phyloP scores from a whole-genome alignment of 2,888 invertebrate species.

The Pseudococcus longispinus region DNA sequence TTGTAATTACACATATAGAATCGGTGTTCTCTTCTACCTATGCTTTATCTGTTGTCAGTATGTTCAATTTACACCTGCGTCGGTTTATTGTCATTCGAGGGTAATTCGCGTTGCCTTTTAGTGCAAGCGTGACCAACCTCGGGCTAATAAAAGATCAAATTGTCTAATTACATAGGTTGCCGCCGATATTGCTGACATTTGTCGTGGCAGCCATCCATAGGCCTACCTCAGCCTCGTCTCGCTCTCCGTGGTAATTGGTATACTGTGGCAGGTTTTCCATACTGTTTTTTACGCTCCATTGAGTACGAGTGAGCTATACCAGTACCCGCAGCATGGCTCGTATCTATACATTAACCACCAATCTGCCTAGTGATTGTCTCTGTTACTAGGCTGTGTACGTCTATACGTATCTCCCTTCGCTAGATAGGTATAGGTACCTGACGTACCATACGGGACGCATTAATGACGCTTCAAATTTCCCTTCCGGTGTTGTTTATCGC shows the following conservation, averaged over 20 bases:
- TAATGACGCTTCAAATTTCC: not conserved
- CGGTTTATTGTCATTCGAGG: not conserved
- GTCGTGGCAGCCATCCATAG: not conserved
- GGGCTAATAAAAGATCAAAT: not conserved
- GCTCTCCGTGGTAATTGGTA: not conserved
- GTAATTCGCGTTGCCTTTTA: not conserved
- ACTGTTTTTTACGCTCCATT: not conserved
- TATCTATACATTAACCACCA: not conserved
- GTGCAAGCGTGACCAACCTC: not conserved
- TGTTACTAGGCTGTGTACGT: not conserved
- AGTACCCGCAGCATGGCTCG: not conserved
- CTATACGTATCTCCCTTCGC: not conserved
- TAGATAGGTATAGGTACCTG: not conserved
- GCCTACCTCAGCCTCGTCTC: no score
- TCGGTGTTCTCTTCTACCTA: not conserved
- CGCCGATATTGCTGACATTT: not conserved
- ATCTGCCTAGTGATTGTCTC: not conserved
- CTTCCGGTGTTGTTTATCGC: not conserved
- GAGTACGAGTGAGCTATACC: not conserved
- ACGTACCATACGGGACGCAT: not conserved
- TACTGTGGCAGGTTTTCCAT: not conserved
- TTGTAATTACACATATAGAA: not conserved
- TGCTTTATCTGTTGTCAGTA: not conserved
- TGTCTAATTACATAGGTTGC: not conserved
- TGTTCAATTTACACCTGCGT: not conserved